Conservation (phyloP, 2,113 vertebrate species). For the Narcine bancroftii region DNA sequence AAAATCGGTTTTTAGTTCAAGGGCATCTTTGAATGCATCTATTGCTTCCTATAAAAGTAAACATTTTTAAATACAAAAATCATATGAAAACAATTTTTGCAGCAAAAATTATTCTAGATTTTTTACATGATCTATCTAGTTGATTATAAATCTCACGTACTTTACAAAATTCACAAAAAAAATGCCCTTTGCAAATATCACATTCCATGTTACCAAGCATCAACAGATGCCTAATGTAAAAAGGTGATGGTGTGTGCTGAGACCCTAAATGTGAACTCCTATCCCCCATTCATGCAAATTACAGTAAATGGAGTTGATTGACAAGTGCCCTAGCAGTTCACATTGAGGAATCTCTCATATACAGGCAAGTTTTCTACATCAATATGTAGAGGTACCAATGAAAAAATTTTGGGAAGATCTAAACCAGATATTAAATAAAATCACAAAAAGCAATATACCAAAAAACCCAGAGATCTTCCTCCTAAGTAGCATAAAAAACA, state of each 20-base stretch:
- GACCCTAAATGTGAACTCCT: not conserved
- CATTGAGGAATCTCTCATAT: not conserved
- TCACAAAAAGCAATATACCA: no score
- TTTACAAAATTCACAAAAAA: not conserved
- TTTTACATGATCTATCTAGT: not conserved
- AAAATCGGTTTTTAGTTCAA: conserved; percentile 89
- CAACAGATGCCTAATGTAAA: not conserved
- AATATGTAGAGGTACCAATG: no score
- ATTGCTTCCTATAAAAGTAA: conserved; percentile 77
- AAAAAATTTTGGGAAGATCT: no score
- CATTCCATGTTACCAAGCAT: not conserved
- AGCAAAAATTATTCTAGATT: not conserved
- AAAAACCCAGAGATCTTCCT: no score
- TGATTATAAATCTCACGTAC: not conserved
- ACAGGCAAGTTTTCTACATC: no score
- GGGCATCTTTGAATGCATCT: conserved; percentile 88
- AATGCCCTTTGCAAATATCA: not conserved
- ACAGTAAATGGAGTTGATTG: not conserved
- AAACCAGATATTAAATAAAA: no score
- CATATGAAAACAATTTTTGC: not conserved
- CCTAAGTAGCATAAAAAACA: no score
- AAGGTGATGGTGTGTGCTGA: not conserved
- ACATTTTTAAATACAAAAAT: not conserved
- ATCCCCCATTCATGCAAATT: not conserved
- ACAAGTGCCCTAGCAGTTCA: not conserved